Conservation (phyloP, 2,888 invertebrate genomes). For the Anagyrus pseudococci region DNA sequence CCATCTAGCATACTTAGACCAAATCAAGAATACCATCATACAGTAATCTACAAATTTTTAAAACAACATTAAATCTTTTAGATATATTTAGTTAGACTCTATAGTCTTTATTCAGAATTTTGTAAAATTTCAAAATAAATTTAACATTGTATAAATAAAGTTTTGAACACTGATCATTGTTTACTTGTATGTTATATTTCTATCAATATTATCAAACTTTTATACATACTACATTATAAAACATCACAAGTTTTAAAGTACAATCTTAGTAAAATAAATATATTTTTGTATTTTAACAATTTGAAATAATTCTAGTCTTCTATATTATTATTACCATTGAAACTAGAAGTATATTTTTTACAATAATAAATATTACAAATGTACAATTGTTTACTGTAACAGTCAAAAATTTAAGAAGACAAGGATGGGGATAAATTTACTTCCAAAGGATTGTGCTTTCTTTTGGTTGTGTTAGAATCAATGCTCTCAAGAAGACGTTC, state of each 20-base stretch:
- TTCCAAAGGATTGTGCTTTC: slow-evolving; percentile 56
- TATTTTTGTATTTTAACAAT: no score
- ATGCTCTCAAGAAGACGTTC: slow-evolving; percentile 52
- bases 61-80: slow-evolving; percentile 34
- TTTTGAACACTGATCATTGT: not conserved
- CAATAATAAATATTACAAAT: slow-evolving; percentile 16
- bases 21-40: slow-evolving; percentile 75
- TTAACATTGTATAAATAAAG: not conserved
- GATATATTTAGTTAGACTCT: not conserved
- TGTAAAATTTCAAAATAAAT: not conserved
- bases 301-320: no score
- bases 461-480: slow-evolving; percentile 42
- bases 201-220: not conserved
- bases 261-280: no score
- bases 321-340: not conserved
- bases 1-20: slow-evolving; percentile 77
- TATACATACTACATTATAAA: no score
- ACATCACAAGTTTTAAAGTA: no score
- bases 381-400: not conserved
- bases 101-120: not conserved
- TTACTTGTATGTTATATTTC: not conserved
- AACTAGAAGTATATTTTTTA: not conserved
- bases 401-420: slow-evolving; percentile 37
- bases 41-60: slow-evolving; percentile 79
- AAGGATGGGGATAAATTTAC: slow-evolving; percentile 58